Conservation (phyloP, 1,140 invertebrate genomes). For the Brachionus rubens region DNA sequence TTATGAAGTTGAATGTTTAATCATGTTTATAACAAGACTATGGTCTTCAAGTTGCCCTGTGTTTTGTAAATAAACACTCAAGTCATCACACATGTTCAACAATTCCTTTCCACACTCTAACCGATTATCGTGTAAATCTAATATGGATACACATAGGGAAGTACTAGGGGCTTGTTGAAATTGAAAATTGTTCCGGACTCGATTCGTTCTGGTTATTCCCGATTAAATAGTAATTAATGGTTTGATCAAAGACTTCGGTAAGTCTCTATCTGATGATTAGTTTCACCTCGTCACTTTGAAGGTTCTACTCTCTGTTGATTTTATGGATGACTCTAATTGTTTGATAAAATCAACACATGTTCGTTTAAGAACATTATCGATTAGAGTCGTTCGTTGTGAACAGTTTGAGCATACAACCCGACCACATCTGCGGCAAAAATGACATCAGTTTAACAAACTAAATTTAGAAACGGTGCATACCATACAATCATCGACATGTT, state of each 20-base stretch:
- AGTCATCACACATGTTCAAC: slow-evolving; percentile 64
- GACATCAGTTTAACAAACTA: slow-evolving; percentile 72
- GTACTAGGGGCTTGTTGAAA: slow-evolving; percentile 71
- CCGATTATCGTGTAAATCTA: slow-evolving; percentile 73
- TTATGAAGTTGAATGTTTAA: slow-evolving; percentile 68
- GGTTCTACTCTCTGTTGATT: not conserved
- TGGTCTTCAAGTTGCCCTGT: slow-evolving; percentile 65
- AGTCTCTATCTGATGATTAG: not conserved
- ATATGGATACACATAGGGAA: slow-evolving; percentile 75
- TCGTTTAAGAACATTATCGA: slow-evolving; percentile 70
- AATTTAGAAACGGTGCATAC: slow-evolving; percentile 61
- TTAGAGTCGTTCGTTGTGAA: slow-evolving; percentile 70
- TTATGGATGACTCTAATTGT: slow-evolving; percentile 50
- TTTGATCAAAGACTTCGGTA: not conserved
- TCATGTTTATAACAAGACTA: slow-evolving; percentile 65
- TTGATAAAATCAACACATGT: slow-evolving; percentile 75
- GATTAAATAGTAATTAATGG: slow-evolving; percentile 25
- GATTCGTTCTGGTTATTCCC: not conserved
- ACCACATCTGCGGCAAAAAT: slow-evolving; percentile 81
- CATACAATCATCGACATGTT: slow-evolving; percentile 59
- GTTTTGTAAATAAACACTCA: slow-evolving; percentile 63
- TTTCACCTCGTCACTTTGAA: not conserved
- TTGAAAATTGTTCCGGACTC: slow-evolving; percentile 44
- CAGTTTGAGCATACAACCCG: slow-evolving; percentile 75
- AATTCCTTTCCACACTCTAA: slow-evolving; percentile 62